A percentile compares a stretch with the other conserved stretches of the same genome.
These are phyloP conservation scores for Campopleginae sp. DNA, from an alignment of 2,888 invertebrate genomes.

Conservation along the genomic window DNA sequence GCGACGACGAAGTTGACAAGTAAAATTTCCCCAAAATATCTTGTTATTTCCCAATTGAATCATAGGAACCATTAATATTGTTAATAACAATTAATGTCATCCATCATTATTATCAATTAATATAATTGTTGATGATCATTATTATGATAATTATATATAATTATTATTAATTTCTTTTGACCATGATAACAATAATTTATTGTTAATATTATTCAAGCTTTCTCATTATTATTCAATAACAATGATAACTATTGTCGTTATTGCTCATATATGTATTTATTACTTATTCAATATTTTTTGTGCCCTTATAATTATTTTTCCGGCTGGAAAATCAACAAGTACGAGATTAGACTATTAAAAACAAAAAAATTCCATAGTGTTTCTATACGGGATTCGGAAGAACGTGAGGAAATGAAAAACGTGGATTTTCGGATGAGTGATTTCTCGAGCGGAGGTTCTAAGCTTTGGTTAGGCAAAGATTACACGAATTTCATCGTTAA, in stretches of 20 bases:
- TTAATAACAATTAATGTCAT: no score
- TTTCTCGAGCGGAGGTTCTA: constrained; percentile 90
- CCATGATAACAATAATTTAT: no score
- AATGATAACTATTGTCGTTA: background rate
- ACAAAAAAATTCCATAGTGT: constrained; percentile 1
- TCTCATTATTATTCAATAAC: no score
- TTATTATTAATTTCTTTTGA: no score
- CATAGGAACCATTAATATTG: no score
- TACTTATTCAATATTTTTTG: no score
- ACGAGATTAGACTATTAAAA: background rate
- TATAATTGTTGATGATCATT: no score
- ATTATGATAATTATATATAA: no score
- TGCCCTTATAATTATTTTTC: background rate
- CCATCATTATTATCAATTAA: no score
- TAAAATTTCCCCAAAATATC: constrained; percentile 43
- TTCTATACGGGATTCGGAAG: constrained; percentile 65
- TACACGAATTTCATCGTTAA: constrained; percentile 98
- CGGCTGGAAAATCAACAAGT: background rate
- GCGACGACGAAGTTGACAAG: constrained; percentile 70
- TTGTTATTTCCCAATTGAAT: no score
- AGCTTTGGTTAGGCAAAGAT: constrained; percentile 98
- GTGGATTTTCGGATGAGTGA: constrained; percentile 79
- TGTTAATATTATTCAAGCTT: no score
- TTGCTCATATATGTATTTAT: background rate
- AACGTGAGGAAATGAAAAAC: constrained; percentile 70